Base-by-base conservation (phyloP, 2,113 vertebrate species). In the Tragelaphus buxtoni region DNA sequence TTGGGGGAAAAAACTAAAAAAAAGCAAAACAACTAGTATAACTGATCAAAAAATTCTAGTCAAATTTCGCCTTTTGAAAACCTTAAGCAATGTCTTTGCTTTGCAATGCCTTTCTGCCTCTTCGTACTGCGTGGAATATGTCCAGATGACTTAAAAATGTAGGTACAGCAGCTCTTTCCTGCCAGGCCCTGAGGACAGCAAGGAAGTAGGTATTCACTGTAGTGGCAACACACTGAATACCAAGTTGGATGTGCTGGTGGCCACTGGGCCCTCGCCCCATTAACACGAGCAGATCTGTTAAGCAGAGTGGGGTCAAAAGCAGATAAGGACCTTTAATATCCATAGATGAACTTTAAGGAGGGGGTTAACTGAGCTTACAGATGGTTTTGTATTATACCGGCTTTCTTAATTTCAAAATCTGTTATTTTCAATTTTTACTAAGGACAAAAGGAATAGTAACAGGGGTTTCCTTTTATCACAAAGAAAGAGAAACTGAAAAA, bases 361-460 rank as follows among this genome's bases (percentile, higher is more conserved):
- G 53, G 39, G 56, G 58, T 61, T 58, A 77, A 77, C 4, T 61
- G 26, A 76, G 26, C 26, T 61, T 26, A 63, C 30, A 74, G 7
- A 42, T 69, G 24, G 76, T 88, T 95, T 94, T 87, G 69, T 86
- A 87, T 51, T 76, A 63, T 47, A 53, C 10, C 88, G 22, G 4
- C 30, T 95, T 95, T 83, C 35, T 45, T 90, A 22, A 94, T 85
- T 95, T 97, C 76, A 82, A 97, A 97, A 92, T 65, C 63, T 88
- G 51, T 87, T 96, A 81, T 85, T 93, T 96, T 92, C 11, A 35
- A 4, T 91, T 94, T 92, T 84, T 93, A 92, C 12, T 76, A 84
- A 79, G 28, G 81, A 65, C 63, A 92, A 91, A 91, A 53, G 16
- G 60, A 88, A 5, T 22, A 83, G 13, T 30, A 88, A 49, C 17